phyloP scores from a whole-genome alignment of 2,113 vertebrate species.

The Mandrillus leucophaeus region DNA sequence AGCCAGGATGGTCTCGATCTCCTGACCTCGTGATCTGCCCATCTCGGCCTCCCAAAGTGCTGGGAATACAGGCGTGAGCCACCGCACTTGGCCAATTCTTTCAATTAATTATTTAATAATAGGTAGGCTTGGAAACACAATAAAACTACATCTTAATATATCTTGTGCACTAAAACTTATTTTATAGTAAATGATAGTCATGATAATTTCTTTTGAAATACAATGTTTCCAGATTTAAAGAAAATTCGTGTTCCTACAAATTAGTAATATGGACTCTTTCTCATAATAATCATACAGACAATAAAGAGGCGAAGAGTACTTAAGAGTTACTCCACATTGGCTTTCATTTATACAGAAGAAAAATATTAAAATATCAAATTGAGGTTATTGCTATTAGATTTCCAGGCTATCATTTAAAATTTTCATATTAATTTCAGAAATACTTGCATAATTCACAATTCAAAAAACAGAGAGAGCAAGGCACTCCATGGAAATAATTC shows the following conservation, averaged over 20 bases:
- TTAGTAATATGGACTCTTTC: slow-evolving; percentile 1
- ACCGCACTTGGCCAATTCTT: neutral
- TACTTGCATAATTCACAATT: neutral
- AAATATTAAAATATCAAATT: slow-evolving; percentile 36
- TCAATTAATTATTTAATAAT: slow-evolving; percentile 65
- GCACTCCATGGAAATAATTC: slow-evolving; percentile 38
- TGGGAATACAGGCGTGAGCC: no score
- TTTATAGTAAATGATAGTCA: slow-evolving; percentile 1
- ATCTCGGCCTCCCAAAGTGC: no score
- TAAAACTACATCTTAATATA: slow-evolving; percentile 40
- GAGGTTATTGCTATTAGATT: neutral
- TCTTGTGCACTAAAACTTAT: neutral
- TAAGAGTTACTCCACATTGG: neutral
- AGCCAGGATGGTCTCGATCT: no score
- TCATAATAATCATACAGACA: neutral
- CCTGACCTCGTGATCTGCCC: no score
- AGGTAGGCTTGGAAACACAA: slow-evolving; percentile 52
- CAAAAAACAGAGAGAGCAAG: neutral
- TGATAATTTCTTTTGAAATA: slow-evolving; percentile 1
- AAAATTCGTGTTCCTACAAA: neutral
- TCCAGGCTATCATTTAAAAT: neutral
- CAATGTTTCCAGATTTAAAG: slow-evolving; percentile 1
- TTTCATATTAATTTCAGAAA: neutral
- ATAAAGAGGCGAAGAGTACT: neutral
- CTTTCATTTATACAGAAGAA: neutral